A percentile compares a stretch with the other conserved stretches of the same genome.
Evolutionary conservation across 2,113 vertebrate genomes (phyloP).

Genomic region (Upupa epops): DNA sequence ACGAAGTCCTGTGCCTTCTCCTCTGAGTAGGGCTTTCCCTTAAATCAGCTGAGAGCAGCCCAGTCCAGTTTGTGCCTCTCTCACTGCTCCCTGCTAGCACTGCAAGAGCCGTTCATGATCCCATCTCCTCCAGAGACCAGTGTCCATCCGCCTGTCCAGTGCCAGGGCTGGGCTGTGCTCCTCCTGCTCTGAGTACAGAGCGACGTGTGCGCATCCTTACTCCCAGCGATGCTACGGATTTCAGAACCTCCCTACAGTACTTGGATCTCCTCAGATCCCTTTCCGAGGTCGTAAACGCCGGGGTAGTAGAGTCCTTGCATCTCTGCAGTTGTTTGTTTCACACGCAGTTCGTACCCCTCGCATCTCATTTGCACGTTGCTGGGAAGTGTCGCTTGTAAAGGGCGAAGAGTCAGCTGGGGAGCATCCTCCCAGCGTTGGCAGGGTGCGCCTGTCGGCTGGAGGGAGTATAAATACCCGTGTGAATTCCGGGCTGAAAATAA

Average conservation of each 20-base stretch:
- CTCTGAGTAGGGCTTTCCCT: too few relatives aligned
- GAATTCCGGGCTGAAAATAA: background rate
- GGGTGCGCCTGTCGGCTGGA: background rate
- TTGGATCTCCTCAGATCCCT: too few relatives aligned
- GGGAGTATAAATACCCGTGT: background rate
- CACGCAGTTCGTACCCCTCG: background rate
- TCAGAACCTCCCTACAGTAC: background rate
- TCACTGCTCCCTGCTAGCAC: background rate
- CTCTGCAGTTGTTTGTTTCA: background rate
- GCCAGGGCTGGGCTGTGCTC: background rate
- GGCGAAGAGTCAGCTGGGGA: background rate
- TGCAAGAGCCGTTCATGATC: background rate
- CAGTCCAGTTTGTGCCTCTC: background rate
- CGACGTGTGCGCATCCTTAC: rapidly evolving
- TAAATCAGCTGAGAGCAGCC: too few relatives aligned
- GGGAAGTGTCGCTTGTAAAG: background rate
- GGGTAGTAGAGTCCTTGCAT: background rate
- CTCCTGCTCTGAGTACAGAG: background rate
- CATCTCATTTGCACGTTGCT: background rate
- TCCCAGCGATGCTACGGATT: background rate
- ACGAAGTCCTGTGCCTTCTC: background rate
- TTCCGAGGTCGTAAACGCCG: too few relatives aligned
- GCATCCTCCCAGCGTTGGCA: background rate
- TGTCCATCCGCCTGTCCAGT: background rate
- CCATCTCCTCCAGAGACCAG: background rate